Base-by-base conservation (phyloP, 1,140 invertebrate species). In the Probaryconus sp. region DNA sequence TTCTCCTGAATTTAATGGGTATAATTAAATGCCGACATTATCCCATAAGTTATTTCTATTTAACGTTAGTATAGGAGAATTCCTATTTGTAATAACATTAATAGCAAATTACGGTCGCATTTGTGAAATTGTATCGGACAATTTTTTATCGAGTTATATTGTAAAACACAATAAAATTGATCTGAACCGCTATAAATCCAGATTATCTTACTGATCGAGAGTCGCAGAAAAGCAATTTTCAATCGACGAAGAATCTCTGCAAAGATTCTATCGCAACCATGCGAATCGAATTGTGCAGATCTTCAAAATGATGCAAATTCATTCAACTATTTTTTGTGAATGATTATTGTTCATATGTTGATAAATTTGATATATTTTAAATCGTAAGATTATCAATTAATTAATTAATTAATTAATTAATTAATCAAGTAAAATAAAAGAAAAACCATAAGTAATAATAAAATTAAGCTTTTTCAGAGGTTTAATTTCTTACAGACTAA, bases 201-300 rank as follows among this genome's bases (percentile, higher is more conserved):
- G 64, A 56, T 68, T 56, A 47, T 33, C 53, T 56, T 37, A 31
- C 14, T 5, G 3, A 18, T 10, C 16, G 31, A 21, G 31, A 37
- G 17, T 67, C 42, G 43, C 33, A 56, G 42, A 60, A 58, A 53
- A 58, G 48, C 50, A 51, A 60, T 58, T 64, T 72, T 64, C 45
- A 72, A 50, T 61, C 58, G 37, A 4, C 50, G 11, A 37, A 43
- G 68, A 56, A 71, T 71, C 58, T 63, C 50, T 37, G 28, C 43
- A 11, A 58, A 63, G 45, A 58, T 58, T 64, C 30, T 48, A 63
- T 63, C 60, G 45, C 51, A 72, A 58, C 58, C 51, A 38, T 58
- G 51, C 58, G 64, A 7, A 68, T 58, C 64, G 64, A 60, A 58
- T 58, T 43, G 28, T n/a, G 3, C 3, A 16, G 42, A 55, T 40